Conservation (phyloP, 1,140 invertebrate genomes). For the Philotrypesis tridentata region DNA sequence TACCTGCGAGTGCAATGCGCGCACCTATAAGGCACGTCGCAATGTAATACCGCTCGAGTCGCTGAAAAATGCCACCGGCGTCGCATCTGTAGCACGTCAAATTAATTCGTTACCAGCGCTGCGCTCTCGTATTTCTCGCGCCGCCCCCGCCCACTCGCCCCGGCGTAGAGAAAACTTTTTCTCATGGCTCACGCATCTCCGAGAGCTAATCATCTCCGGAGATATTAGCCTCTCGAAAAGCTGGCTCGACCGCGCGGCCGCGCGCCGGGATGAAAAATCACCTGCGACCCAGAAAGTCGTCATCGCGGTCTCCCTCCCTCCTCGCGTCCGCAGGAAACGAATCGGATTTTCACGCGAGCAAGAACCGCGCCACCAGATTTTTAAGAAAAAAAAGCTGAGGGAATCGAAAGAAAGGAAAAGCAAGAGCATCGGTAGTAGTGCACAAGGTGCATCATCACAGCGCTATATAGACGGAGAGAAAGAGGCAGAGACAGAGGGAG, state of each 20-base stretch:
- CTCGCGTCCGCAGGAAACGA: constrained; percentile 26
- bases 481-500: too few relatives aligned
- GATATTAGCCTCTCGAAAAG: constrained; percentile 9
- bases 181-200: background rate
- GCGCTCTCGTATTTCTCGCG: background rate
- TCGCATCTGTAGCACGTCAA: background rate
- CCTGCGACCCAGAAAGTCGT: constrained; percentile 2
- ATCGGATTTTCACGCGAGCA: constrained; percentile 44
- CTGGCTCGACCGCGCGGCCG: background rate
- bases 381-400: background rate
- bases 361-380: background rate
- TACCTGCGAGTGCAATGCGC: too few relatives aligned
- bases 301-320: too few relatives aligned
- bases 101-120: background rate
- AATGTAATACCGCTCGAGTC: too few relatives aligned
- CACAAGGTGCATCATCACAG: background rate
- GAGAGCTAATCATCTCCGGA: constrained; percentile 22
- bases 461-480: too few relatives aligned
- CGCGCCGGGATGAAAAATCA: constrained; percentile 43
- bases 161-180: constrained; percentile 1
- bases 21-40: too few relatives aligned
- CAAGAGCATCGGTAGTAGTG: background rate
- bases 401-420: background rate
- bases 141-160: background rate
- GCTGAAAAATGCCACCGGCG: background rate